Conservation (phyloP, 2,888 invertebrate genomes). For the Lycia hirtaria region DNA sequence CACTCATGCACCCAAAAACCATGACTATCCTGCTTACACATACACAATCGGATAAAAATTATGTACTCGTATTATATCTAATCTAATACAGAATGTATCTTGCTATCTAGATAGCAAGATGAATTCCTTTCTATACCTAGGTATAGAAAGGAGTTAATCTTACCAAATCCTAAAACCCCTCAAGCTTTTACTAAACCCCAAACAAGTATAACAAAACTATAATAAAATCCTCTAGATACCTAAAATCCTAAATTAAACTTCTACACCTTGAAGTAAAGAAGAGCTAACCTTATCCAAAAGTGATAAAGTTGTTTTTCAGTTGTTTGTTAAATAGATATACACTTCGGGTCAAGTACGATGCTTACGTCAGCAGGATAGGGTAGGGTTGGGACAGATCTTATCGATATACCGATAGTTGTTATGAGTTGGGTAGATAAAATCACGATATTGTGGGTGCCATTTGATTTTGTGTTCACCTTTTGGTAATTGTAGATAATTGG, state of each 20-base stretch:
- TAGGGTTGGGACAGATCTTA: conserved; percentile 42
- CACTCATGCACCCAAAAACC: too few species aligned
- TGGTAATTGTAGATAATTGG: background rate
- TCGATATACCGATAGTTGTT: conserved; percentile 14
- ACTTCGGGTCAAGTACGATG: conserved; percentile 51
- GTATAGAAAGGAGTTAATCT: too few species aligned
- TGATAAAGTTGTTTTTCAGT: conserved; percentile 19
- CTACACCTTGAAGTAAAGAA: background rate
- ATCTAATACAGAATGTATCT: too few species aligned
- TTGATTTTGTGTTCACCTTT: background rate
- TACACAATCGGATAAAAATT: too few species aligned
- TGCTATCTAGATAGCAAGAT: too few species aligned
- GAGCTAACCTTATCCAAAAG: conserved; percentile 8
- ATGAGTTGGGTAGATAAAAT: background rate
- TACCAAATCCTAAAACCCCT: too few species aligned
- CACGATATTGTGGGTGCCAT: background rate
- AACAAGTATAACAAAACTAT: background rate
- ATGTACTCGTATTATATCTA: too few species aligned
- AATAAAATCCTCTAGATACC: conserved; percentile 6
- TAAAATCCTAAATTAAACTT: conserved; percentile 22
- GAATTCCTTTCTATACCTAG: too few species aligned
- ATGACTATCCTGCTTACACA: too few species aligned
- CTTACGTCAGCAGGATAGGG: conserved; percentile 52
- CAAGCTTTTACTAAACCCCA: too few species aligned
- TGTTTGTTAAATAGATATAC: conserved; percentile 41